phyloP scores from a whole-genome alignment of 2,797 vertebrate species.

The Danionella dracula region DNA sequence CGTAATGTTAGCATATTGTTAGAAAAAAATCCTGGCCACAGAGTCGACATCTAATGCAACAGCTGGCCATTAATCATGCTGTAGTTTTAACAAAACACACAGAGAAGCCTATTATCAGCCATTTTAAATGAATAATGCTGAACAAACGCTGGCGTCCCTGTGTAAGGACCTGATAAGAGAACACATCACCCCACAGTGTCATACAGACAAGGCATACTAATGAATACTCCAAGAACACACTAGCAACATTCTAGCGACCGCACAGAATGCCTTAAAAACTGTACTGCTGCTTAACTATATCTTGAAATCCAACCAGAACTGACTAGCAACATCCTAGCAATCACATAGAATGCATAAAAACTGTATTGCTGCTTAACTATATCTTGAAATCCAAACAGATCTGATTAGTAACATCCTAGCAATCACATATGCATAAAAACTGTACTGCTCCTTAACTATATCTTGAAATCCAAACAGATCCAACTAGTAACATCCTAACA shows the following conservation, averaged over 20 bases:
- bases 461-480: too few species aligned
- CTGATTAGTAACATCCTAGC: background rate
- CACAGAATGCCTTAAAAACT: background rate
- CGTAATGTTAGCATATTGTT: constrained; percentile 4
- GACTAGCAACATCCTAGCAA: background rate
- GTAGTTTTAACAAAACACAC: constrained; percentile 33
- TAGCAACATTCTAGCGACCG: background rate
- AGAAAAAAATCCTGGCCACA: constrained; percentile 21
- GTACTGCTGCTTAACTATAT: background rate
- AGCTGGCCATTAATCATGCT: constrained; percentile 41
- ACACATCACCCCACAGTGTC: constrained; percentile 16
- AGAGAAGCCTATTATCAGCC: constrained; percentile 42
- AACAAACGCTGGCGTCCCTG: constrained; percentile 36
- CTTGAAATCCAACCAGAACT: background rate
- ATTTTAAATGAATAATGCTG: constrained; percentile 47
- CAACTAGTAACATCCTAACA: too few species aligned
- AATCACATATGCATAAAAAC: too few species aligned
- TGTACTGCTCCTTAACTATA: too few species aligned
- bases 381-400: background rate
- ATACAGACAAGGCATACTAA: constrained; percentile 41
- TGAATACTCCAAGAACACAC: constrained; percentile 9
- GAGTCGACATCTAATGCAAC: constrained; percentile 30
- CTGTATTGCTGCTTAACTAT: background rate
- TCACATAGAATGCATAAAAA: background rate
- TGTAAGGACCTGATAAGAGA: constrained; percentile 43